Evolutionary conservation across 2,888 invertebrate species (phyloP).

Genomic region (Drosophila longiperda): DNA sequence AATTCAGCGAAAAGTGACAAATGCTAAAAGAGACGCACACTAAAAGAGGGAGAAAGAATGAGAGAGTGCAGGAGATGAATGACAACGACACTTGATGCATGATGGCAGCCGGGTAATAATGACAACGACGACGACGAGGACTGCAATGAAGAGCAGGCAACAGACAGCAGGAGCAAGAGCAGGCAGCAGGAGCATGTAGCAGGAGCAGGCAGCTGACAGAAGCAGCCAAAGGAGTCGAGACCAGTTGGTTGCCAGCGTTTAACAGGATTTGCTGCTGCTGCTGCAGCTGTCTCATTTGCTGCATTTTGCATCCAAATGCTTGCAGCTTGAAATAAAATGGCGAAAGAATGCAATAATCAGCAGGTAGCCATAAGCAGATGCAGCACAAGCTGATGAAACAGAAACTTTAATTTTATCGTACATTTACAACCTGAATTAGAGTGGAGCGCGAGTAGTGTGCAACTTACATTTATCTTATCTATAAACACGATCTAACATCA

Average conservation of each 20-base stretch:
- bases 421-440: conserved; percentile 14
- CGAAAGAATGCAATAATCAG: conserved; percentile 56
- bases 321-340: conserved; percentile 71
- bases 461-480: background rate
- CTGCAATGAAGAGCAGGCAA: conserved; percentile 57
- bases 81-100: conserved; percentile 79
- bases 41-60: background rate
- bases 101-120: conserved; percentile 79
- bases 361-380: conserved; percentile 60
- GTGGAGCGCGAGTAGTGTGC: background rate
- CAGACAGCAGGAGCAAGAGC: conserved; percentile 38
- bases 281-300: conserved; percentile 57
- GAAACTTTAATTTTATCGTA: conserved; percentile 27
- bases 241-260: conserved; percentile 36
- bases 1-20: conserved; percentile 60
- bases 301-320: conserved; percentile 77
- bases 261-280: conserved; percentile 10
- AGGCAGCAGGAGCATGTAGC: conserved; percentile 27
- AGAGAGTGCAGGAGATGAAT: conserved; percentile 30
- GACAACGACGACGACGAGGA: conserved; percentile 53
- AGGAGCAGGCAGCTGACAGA: conserved; percentile 20
- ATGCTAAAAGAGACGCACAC: conserved; percentile 32
- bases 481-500: background rate
- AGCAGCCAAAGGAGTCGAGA: conserved; percentile 48
- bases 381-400: conserved; percentile 34